A percentile compares a stretch with the other conserved stretches of the same genome.
These are phyloP conservation scores for Halictus quadricinctus DNA, from an alignment of 2,888 invertebrate species.

Conservation along the genomic window DNA sequence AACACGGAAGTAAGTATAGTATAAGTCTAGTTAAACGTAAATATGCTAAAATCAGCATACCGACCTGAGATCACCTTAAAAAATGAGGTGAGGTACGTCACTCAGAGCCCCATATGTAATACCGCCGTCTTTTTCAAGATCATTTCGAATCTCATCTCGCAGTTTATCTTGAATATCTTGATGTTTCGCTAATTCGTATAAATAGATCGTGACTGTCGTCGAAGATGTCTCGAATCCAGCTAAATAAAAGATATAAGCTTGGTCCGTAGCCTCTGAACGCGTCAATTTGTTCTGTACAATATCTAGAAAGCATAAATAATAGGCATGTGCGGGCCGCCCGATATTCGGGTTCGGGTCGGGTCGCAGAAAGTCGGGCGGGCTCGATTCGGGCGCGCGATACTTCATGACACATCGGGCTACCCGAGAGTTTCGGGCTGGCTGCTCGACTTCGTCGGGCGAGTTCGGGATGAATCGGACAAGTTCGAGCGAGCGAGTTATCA, in stretches of 20 bases:
- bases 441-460: no score
- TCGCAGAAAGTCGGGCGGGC: no score
- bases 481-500: no score
- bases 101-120: conserved; percentile 81
- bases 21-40: no score
- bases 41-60: conserved; percentile 21
- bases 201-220: conserved; percentile 82
- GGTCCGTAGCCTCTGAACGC: conserved; percentile 81
- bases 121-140: conserved; percentile 75
- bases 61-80: conserved; percentile 82
- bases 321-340: no score
- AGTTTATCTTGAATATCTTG: conserved; percentile 81
- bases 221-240: conserved; percentile 84
- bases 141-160: conserved; percentile 80
- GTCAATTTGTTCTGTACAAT: conserved; percentile 70
- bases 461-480: no score
- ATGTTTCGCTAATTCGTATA: conserved; percentile 82
- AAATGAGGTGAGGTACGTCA: conserved; percentile 83
- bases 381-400: no score
- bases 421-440: no score
- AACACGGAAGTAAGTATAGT: no score
- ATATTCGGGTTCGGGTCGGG: no score
- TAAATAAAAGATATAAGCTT: conserved; percentile 82
- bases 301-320: no score
- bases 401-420: no score